Percentiles rank a stretch among this genome's conserved stretches.
Evolutionary conservation across 2,888 invertebrate genomes (phyloP).

Genomic region (Mesorhabditis spiculigera): DNA sequence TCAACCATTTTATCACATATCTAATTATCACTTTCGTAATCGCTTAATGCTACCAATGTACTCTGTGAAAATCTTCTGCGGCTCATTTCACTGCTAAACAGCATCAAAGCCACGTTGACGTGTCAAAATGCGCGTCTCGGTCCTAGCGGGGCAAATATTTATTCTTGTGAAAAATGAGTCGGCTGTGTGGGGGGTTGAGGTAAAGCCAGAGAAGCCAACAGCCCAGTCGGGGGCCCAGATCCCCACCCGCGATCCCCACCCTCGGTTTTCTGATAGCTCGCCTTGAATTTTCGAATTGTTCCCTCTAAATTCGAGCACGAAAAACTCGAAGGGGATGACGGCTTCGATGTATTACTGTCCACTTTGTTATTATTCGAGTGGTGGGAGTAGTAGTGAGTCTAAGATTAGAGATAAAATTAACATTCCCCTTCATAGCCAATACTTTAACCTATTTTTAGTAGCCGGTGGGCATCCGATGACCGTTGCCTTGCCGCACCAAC

Average conservation of each 20-base stretch:
- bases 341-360: background rate
- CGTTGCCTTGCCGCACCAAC: constrained; percentile 44
- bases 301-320: background rate
- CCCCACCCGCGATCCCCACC: too few species aligned
- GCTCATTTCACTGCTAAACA: background rate
- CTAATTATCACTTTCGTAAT: too few species aligned
- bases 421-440: background rate
- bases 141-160: background rate
- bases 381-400: background rate
- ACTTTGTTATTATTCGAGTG: background rate
- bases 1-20: too few species aligned
- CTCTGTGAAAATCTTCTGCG: background rate
- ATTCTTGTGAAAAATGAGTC: background rate
- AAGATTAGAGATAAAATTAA: background rate
- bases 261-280: too few species aligned
- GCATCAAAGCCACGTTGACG: background rate
- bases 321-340: background rate
- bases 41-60: background rate
- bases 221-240: too few species aligned
- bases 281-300: background rate
- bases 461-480: constrained; percentile 51
- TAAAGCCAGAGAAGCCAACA: background rate
- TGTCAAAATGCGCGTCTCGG: background rate
- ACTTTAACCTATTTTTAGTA: constrained; percentile 10
- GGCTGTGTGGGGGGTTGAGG: background rate